Conservation (phyloP, 2,888 invertebrate species). For the Folsomia manolachei region DNA sequence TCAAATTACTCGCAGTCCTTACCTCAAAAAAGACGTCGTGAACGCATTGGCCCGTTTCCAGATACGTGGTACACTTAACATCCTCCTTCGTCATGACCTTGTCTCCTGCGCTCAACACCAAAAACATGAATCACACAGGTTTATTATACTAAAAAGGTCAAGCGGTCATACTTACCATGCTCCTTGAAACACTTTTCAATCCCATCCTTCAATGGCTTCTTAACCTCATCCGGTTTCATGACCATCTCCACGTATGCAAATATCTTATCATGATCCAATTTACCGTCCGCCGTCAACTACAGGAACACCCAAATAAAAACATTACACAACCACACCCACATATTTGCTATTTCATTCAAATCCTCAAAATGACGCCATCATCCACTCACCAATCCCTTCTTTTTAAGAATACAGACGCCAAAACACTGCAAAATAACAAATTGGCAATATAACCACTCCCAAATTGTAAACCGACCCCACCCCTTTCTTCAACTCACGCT, state of each 20-base stretch:
- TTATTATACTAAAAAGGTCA: too few species aligned
- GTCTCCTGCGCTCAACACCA: too few species aligned
- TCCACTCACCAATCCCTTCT: constrained; percentile 33
- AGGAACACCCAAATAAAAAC: too few species aligned
- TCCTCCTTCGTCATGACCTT: constrained; percentile 28
- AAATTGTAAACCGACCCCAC: too few species aligned
- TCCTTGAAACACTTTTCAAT: constrained; percentile 48
- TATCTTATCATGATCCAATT: constrained; percentile 44
- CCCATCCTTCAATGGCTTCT: constrained; percentile 38
- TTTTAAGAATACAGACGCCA: constrained; percentile 42
- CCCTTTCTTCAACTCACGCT: constrained; percentile 16
- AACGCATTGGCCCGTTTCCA: constrained; percentile 43
- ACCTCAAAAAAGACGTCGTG: constrained; percentile 43
- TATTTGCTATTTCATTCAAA: too few species aligned
- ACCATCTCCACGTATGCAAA: constrained; percentile 37
- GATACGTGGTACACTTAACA: constrained; percentile 32
- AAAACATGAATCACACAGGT: too few species aligned
- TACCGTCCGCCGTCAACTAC: constrained; percentile 39
- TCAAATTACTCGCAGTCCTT: constrained; percentile 17
- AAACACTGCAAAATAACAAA: constrained; percentile 32
- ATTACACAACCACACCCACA: too few species aligned
- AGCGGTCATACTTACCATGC: constrained; percentile 20
- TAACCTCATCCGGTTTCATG: constrained; percentile 39
- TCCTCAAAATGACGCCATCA: too few species aligned
- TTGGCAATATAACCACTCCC: too few species aligned